phyloP scores from a whole-genome alignment of 2,888 invertebrate species.

The Xestia c-nigrum region DNA sequence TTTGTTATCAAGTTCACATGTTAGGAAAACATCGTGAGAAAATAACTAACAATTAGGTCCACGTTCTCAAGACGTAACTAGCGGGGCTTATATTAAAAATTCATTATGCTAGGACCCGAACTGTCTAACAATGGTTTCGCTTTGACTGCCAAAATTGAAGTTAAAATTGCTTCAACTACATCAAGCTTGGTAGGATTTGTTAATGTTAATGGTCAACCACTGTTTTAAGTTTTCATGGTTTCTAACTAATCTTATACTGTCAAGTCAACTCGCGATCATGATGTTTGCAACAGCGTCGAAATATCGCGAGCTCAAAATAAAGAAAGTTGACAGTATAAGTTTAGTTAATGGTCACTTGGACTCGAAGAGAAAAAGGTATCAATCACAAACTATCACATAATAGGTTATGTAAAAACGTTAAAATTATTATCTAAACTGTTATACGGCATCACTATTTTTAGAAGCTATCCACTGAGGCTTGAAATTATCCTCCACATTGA shows the following conservation, averaged over 20 bases:
- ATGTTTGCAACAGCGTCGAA: no score
- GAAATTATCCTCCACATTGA: background rate
- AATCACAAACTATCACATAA: background rate
- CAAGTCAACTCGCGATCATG: no score
- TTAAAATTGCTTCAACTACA: background rate
- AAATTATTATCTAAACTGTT: no score
- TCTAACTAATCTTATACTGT: no score
- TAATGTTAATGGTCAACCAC: no score
- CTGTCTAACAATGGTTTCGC: background rate
- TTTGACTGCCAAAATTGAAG: background rate
- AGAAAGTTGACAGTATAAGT: no score
- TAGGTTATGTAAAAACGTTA: background rate
- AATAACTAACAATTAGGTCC: conserved; percentile 41
- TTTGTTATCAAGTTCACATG: conserved; percentile 57
- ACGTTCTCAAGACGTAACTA: conserved; percentile 5
- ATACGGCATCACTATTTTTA: background rate
- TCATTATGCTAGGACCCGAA: background rate
- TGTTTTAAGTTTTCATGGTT: no score
- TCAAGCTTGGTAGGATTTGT: no score
- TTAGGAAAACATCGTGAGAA: conserved; percentile 58
- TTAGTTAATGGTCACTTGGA: background rate
- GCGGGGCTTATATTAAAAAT: conserved; percentile 3
- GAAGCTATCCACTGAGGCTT: background rate
- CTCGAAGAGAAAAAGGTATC: background rate
- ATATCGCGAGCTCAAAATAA: no score